Base-by-base conservation (phyloP, 1,140 invertebrate species). In the Bombyx mandarina region DNA sequence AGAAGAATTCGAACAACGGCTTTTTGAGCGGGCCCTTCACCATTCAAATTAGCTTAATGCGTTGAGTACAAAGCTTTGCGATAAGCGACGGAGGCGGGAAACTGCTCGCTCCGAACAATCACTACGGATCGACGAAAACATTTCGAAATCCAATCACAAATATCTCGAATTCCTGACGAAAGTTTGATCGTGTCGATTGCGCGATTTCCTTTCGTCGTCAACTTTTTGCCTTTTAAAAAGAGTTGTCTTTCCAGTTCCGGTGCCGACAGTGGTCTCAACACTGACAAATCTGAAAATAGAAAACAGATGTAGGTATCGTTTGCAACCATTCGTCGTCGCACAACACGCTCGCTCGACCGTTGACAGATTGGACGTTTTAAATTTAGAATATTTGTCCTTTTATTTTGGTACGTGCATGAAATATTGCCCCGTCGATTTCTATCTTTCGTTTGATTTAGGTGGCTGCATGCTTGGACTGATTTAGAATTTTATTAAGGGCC, bases 11-110 rank as follows among this genome's bases (percentile, higher is more conserved):
- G 68, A 82, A 82, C 82, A 82, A 86, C 75, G 79, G 75, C 75
- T 80, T 81, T 83, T 84, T 82, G 73, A 82, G 70, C 57, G 48
- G 12, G 69, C 79, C 71, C 69, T 77, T 73, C 73, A 73, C 77
- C 78, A 84, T 86, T 86, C 83, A 84, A 86, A 86, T 86, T 83
- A 86, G 81, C 83, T 82, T 83, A 86, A 86, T 86, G 80, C 76
- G 67, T 75, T 65, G 67, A 73, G 73, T 68, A 84, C 83, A 84
- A 86, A 86, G 79, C 74, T 69, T 66, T 65, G 67, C 79, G 79
- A 83, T 85, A 85, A 80, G 69, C 67, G 68, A 62, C 65, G 69
- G 65, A 71, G 66, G 65, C 69, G 73, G 67, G 68, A 73, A 78
- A 67, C 67, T 66, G 52, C 68, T 65, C 62, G 58, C 49, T 61